Conservation (phyloP, 2,797 vertebrate species). For the Helarctos malayanus region DNA sequence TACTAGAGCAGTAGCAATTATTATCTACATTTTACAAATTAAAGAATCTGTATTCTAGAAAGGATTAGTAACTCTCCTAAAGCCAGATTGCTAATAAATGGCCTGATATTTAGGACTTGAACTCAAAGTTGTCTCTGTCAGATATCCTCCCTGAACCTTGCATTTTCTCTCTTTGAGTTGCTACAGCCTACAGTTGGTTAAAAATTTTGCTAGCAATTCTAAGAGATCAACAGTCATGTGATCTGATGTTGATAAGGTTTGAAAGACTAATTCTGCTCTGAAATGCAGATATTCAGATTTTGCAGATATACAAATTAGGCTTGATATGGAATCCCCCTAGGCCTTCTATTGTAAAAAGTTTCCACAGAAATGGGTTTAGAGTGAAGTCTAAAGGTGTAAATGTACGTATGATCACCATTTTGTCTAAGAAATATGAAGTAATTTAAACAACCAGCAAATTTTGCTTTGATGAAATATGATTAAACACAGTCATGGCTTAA, state of each 20-base stretch:
- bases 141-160: background rate
- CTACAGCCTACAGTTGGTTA: background rate
- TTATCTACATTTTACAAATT: background rate
- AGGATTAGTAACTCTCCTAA: background rate
- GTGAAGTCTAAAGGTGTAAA: background rate
- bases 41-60: background rate
- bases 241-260: background rate
- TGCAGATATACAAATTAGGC: background rate
- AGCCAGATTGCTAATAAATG: background rate
- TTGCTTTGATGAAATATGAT: background rate
- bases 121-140: background rate
- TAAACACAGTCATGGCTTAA: background rate
- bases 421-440: background rate
- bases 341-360: background rate
- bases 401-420: background rate
- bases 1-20: background rate
- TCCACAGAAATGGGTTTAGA: background rate
- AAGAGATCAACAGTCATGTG: conserved; percentile 2
- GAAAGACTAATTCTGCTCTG: background rate
- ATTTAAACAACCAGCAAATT: background rate
- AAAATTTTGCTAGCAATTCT: conserved; percentile 3
- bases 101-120: background rate
- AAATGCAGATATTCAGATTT: background rate
- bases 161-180: conserved; percentile 46
- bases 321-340: background rate